Base-by-base conservation (phyloP, 2,113 vertebrate species). In the Anser brachyrhynchus region DNA sequence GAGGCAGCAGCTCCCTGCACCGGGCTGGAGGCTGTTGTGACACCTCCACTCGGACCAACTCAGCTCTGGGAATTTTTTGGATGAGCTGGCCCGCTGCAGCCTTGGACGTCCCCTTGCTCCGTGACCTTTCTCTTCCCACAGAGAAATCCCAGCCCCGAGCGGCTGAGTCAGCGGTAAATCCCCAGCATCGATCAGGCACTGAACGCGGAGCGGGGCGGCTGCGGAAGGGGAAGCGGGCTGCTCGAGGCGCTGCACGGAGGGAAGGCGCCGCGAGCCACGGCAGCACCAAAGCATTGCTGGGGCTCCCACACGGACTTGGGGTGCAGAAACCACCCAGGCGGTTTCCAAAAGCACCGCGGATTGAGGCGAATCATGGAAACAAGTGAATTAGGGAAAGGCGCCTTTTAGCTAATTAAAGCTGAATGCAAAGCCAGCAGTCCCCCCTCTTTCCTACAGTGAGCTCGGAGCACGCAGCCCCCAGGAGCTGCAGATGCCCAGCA, bases 151-250 rank as follows among this genome's bases (percentile, higher is more conserved):
- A 75, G 52, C 58, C 89, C 11, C 3, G 26, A 92, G 91, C 10
- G 31, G 43, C 89, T 97, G 96, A 91, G 84, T 95, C 94, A 97
- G 84, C 91, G 69, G 86, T 92, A 65, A 95, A 92, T 72, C 61
- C 95, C 94, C 95, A 23, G 52, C 91, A 87, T 46, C 3, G 4
- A 43, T 29, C 76, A 75, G 31, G 10, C 25, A 3, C 76, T 2
- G 9, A 83, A 61, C 14, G 35, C 4, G 3, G 78, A 69, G 8
- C 57, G 35, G 13, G 26, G 49, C 46, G 78, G 17, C 9, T 76
- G 35, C 22, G 10, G 59, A 93, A 94, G 72, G 14, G 83, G 82
- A 97, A 94, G 10, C 37, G 54, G 44, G 22, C 8, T 21, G 33
- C 25, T 37, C 0, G 0, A 37, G 37, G 61, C 29, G 33, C 43